Conservation (phyloP, 2,888 invertebrate species). For the Tipula helvola region DNA sequence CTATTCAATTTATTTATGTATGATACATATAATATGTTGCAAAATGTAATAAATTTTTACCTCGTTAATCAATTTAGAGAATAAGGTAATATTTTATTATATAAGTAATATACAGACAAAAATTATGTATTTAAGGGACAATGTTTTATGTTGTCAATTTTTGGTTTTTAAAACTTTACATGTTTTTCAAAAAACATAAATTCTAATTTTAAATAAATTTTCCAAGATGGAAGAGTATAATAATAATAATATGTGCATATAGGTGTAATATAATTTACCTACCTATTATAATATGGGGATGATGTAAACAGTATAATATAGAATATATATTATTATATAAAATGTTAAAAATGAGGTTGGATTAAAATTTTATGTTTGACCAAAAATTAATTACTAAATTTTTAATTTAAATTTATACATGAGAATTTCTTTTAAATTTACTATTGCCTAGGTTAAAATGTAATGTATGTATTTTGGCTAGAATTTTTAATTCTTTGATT, state of each 20-base stretch:
- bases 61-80: background rate
- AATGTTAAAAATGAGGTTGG: background rate
- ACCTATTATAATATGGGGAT: background rate
- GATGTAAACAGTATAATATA: background rate
- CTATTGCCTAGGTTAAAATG: background rate
- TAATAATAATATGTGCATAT: background rate
- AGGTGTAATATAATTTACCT: background rate
- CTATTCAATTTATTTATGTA: background rate
- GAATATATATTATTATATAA: background rate
- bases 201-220: background rate
- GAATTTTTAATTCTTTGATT: background rate
- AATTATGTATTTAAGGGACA: background rate
- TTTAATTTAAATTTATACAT: background rate
- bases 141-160: conserved; percentile 4
- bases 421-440: background rate
- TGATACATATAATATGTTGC: background rate
- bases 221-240: background rate
- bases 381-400: conserved; percentile 4
- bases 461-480: background rate
- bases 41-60: background rate
- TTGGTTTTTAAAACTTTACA: background rate
- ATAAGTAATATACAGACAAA: background rate
- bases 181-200: background rate
- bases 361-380: background rate
- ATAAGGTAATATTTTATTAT: background rate